Evolutionary conservation across 2,888 invertebrate species (phyloP), one percentile per base, ranked within the genome.

Genomic region (Thysanoteuthis rhombus): DNA sequence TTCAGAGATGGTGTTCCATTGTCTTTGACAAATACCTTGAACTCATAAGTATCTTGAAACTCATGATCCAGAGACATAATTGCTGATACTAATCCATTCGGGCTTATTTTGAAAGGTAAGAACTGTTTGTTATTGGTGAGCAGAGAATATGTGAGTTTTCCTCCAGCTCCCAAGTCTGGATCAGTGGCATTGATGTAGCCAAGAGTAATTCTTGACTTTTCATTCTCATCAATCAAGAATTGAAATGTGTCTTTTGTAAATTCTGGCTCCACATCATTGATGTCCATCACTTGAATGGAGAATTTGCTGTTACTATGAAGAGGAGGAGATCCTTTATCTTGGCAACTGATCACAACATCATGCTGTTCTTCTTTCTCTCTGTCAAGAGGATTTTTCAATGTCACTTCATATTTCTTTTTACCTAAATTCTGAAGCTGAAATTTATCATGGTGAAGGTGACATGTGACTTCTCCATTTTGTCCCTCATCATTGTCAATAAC

Each of bases 31-130:
- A 75, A 75, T 36, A 75, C 75, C 75, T 75, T 10, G n/a, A 75
- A 75, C n/a, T 75, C n/a, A 75, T 75, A 75, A 75, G 75, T 75
- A 75, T 75, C n/a, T 75, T 75, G 75, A 75, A 75, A 75, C 75
- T 75, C 75, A 75, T 75, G 75, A 75, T 75, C 75, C n/a, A 75
- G 75, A 36, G 75, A 75, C 75, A 75, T 75, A 75, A 75, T 75
- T 75, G 75, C 75, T 75, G 75, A 75, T 75, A 75, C 2, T 75
- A 75, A 75, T 75, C 75, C 75, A 75, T 75, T 75, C 36, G 75
- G 1, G 16, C n/a, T 75, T 75, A 75, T 75, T 75, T 75, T 75
- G 75, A 75, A 75, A 75, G 75, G 75, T 75, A 75, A 75, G 75
- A 75, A 75, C n/a, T 75, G 75, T 75, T 75, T 75, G 16, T 75